Base-by-base conservation (phyloP, 30 jellyfish, hydroid and myxozoan genomes). In the Chironex yamaguchii region DNA sequence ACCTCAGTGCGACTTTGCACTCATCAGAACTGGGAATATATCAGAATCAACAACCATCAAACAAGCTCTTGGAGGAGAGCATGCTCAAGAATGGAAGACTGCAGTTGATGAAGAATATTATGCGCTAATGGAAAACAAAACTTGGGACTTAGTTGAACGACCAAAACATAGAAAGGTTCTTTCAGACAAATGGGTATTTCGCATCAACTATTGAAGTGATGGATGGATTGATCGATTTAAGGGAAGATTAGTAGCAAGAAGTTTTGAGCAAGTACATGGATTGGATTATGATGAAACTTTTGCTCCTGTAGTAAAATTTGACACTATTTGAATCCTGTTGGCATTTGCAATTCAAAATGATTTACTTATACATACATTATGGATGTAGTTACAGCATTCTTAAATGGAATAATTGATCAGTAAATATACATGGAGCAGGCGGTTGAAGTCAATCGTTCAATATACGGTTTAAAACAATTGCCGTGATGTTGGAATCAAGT, bases 381-480 rank as follows among this genome's bases (percentile, higher is more conserved):
- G 89, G 89, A 76, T 52, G 89, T 76, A 1, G 51, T 34, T 17
- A 76, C 83, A 76, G 89, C 89, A 32, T 76, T 76, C 81, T 50
- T 50, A 53, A 73, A 73, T 42, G 86, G 86, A 13, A 35, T 13
- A 20, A 72, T 3, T 72, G 17, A 27, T 32, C 30, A 24, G 36
- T 13, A 21, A 14, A 21, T 14, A 73, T 71, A n/a, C 20, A 72
- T 25, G 74, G 49, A 27, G 27, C 20, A 17, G 48, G 86, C 49
- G 4, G 36, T 42, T 70, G 36, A 34, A 34, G 20, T 72, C 34
- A 72, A 72, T 50, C 35, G 24, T 20, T 72, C 81, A 42, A 12
- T 72, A 22, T 72, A 72, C 28, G 86, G 86, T 20, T 73, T 72
- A 2, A 72, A 72, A 73, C 86, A 72, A 27, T 29, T 36, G 2